These are phyloP conservation scores for Nylanderia fulva DNA, from an alignment of 1,140 invertebrate genomes.

Conservation along the genomic window DNA sequence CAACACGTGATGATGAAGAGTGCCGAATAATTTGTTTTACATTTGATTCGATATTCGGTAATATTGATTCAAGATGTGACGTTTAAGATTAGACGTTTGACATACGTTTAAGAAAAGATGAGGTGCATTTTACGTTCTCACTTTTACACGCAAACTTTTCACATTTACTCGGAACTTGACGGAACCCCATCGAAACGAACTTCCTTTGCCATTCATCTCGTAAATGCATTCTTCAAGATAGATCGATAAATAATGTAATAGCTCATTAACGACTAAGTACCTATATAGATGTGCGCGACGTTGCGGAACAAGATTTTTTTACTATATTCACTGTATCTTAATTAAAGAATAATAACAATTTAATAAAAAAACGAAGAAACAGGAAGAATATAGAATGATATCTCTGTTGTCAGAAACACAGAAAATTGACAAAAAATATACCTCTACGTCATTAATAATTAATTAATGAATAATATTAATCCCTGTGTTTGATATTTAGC, in stretches of 20 bases:
- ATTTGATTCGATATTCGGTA: background rate
- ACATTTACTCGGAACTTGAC: conserved; percentile 27
- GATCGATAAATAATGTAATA: conserved; percentile 26
- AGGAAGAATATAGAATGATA: background rate
- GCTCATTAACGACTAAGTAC: background rate
- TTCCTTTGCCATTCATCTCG: conserved; percentile 7
- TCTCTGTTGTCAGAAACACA: background rate
- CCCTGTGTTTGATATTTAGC: conserved; percentile 24
- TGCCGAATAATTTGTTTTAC: conserved; percentile 12
- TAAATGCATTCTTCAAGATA: conserved; percentile 34
- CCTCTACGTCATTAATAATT: background rate
- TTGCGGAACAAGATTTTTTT: background rate
- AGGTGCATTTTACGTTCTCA: background rate
- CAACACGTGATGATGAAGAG: background rate
- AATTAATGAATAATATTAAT: conserved; percentile 40
- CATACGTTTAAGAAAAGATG: background rate
- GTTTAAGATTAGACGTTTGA: background rate
- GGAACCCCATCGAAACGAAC: conserved; percentile 19
- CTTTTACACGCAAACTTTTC: conserved; percentile 35
- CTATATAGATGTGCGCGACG: background rate
- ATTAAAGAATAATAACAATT: background rate
- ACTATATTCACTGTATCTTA: background rate
- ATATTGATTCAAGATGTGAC: background rate
- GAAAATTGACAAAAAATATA: background rate
- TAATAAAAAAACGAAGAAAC: background rate